A percentile compares a stretch with the other conserved stretches of the same genome.
Conservation (phyloP, 2,797 vertebrate genomes). For the Babyrousa celebensis region DNA sequence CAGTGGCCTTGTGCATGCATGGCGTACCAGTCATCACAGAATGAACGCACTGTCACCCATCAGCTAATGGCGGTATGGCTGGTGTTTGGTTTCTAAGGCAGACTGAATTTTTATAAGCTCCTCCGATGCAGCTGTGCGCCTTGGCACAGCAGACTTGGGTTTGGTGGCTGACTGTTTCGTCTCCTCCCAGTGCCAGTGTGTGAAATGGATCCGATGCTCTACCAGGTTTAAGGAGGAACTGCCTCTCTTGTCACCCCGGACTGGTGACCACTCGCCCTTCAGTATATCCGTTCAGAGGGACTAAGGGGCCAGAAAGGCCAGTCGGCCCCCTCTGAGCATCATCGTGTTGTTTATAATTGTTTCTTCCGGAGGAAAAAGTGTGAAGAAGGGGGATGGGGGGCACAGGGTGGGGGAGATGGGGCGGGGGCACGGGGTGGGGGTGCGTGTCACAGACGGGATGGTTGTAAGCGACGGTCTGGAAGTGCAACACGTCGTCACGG, state of each 20-base stretch:
- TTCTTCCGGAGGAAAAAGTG: neutral
- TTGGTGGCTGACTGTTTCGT: neutral
- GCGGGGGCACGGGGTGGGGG: too few relatives aligned
- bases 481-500: too few relatives aligned
- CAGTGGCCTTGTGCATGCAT: neutral
- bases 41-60: fast-evolving
- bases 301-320: neutral
- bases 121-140: neutral
- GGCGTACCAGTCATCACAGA: neutral
- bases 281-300: too few relatives aligned
- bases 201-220: fast-evolving
- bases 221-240: neutral
- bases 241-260: fast-evolving
- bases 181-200: neutral
- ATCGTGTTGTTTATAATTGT: neutral
- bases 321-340: too few relatives aligned
- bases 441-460: neutral
- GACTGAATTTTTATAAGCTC: neutral
- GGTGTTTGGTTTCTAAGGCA: neutral
- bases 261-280: neutral
- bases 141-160: fast-evolving
- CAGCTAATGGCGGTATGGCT: neutral
- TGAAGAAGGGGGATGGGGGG: neutral
- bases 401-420: too few relatives aligned
- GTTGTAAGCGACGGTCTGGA: neutral